Evolutionary conservation across 2,888 invertebrate genomes (phyloP), one percentile per base, ranked within the genome.

Genomic region (Sceliomorpha sp.): DNA sequence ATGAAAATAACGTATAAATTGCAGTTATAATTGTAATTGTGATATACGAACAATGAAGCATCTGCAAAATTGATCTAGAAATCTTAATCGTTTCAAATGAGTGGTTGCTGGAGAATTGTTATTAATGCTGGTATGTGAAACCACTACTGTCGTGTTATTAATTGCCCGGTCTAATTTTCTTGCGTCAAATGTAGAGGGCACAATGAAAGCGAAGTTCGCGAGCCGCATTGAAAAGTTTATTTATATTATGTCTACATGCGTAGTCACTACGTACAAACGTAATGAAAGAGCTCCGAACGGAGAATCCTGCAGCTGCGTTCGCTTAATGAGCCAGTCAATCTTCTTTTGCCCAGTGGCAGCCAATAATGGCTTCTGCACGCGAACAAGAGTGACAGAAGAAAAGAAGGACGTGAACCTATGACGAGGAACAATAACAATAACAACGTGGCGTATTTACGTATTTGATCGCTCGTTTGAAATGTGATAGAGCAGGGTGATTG

Each of bases 271-370:
- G 10, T 32, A 32, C n/a, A 8, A 27, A 55, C 24, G 53, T 42
- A 27, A 27, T 39, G 36, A 55, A 36, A 55, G 44, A 36, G 44
- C 44, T 12, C 29, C 14, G 44, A 36, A 34, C 44, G n/a, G n/a
- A 78, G 78, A 79, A 53, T 47, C 44, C 56, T 32, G 40, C 64
- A 58, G 75, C 73, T 79, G 72, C 81, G 73, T 64, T 72, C 55
- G 73, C 69, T 77, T 81, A 79, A 83, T 76, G 78, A 78, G 69
- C 58, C 81, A 66, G 63, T 75, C 77, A 75, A 78, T 83, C 74
- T 73, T 75, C 74, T 74, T 83, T 79, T 76, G 80, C 80, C 69
- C 69, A 72, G 60, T 56, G 36, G 53, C 62, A 60, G 53, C 55
- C 66, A 73, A 77, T 60, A 55, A 36, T 67, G 51, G 66, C 12